A percentile compares a stretch with the other conserved stretches of the same genome.
Conservation (phyloP, 2,797 vertebrate genomes). For the Falco cherrug region DNA sequence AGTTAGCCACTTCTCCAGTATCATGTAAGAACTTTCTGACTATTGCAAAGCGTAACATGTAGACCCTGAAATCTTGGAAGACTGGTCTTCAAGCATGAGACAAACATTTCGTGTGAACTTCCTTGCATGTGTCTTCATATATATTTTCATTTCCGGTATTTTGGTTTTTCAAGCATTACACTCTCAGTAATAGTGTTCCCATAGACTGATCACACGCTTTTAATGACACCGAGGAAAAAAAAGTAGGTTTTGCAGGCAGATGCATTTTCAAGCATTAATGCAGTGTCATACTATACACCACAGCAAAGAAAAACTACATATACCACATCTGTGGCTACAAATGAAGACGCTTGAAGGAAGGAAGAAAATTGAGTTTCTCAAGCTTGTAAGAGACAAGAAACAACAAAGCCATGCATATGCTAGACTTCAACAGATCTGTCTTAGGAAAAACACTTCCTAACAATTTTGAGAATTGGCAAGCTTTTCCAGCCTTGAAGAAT, state of each 20-base stretch:
- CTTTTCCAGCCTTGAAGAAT: neutral
- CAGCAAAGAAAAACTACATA: neutral
- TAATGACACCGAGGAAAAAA: neutral
- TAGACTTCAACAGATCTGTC: slow-evolving; percentile 10
- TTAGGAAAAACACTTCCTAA: neutral
- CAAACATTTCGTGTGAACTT: neutral
- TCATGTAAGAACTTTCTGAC: neutral
- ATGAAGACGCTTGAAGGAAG: neutral
- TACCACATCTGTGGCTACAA: neutral
- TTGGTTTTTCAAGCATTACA: neutral
- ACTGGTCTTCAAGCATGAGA: neutral
- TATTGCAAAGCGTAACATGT: neutral
- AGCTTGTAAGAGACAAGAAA: slow-evolving; percentile 14
- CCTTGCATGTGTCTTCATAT: neutral
- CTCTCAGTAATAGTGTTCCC: neutral
- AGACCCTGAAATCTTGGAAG: neutral
- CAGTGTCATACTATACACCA: neutral
- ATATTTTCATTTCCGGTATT: neutral
- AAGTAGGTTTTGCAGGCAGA: neutral
- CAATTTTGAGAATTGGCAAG: neutral
- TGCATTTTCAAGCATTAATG: neutral
- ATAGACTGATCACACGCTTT: neutral
- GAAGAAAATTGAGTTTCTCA: neutral
- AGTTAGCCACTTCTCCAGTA: neutral
- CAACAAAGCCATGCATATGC: slow-evolving; percentile 6